A percentile compares a stretch with the other conserved stretches of the same genome.
These are phyloP conservation scores for Xiphorhynchus elegans DNA, from an alignment of 2,113 vertebrate genomes.

Conservation along the genomic window DNA sequence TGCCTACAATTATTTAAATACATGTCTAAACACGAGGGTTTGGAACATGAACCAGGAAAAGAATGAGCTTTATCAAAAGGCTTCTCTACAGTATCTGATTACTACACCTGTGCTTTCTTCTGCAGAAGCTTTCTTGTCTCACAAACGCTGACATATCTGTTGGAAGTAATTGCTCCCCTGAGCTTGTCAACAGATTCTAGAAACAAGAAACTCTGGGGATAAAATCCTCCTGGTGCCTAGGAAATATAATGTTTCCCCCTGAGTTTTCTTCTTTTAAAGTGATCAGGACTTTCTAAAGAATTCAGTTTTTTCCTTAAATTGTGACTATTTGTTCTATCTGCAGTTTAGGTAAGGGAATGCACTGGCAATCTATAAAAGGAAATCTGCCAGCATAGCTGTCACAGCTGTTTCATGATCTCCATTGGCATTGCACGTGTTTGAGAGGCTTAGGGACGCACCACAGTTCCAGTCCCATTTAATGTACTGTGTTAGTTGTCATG, in stretches of 20 bases:
- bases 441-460: neutral
- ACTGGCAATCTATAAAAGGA: neutral
- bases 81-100: neutral
- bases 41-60: neutral
- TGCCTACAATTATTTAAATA: neutral
- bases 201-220: constrained; percentile 5
- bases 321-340: neutral
- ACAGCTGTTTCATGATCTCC: neutral
- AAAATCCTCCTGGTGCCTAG: neutral
- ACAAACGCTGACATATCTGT: neutral
- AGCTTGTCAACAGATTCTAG: constrained; percentile 21
- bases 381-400: constrained; percentile 7
- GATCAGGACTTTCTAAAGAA: neutral
- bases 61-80: neutral
- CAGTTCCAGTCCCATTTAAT: neutral
- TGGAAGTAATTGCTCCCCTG: constrained; percentile 21
- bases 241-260: neutral
- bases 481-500: neutral
- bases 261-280: neutral
- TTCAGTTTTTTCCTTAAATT: neutral
- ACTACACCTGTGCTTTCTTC: neutral
- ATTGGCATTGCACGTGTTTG: neutral
- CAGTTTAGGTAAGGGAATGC: neutral
- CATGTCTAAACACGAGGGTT: fast-evolving
- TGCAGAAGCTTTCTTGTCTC: constrained; percentile 11